Conservation (phyloP, 2,888 invertebrate genomes). For the Oxytorus armatus region DNA sequence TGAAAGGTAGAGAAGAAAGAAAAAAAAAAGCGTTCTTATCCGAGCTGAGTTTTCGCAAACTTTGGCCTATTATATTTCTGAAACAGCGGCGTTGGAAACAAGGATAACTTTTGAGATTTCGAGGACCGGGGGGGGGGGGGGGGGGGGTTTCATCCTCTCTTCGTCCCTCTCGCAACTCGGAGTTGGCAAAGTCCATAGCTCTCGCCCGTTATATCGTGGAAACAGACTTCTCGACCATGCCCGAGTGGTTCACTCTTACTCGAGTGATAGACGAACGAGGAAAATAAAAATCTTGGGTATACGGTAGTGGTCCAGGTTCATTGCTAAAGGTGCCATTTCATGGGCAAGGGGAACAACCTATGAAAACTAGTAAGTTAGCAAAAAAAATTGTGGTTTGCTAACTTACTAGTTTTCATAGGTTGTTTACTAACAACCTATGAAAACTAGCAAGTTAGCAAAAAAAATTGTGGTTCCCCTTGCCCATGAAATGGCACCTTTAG, state of each 20-base stretch:
- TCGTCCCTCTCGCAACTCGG: not conserved
- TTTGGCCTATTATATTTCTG: conserved; percentile 47
- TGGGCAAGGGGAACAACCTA: no score
- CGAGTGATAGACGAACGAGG: conserved; percentile 1
- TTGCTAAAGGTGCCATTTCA: no score
- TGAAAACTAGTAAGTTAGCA: no score
- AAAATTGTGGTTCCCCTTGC: no score
- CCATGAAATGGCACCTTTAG: no score
- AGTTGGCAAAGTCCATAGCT: conserved; percentile 26
- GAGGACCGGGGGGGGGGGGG: conserved; percentile 2
- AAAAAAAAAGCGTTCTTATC: conserved; percentile 33
- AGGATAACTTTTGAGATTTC: conserved; percentile 52
- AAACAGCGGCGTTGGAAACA: conserved; percentile 37
- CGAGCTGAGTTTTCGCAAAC: conserved; percentile 29
- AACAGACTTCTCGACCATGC: conserved; percentile 25
- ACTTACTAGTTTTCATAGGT: no score
- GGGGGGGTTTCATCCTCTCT: conserved; percentile 4
- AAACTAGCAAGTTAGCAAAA: no score
- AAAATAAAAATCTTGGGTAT: conserved; percentile 20
- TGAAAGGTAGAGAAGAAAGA: not conserved
- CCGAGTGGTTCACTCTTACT: conserved; percentile 22
- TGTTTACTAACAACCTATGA: no score
- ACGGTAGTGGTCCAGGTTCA: no score
- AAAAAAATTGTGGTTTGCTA: no score
- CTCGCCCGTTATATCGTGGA: not conserved